Percentiles rank a stretch among this genome's conserved stretches.
Conservation (phyloP, 1,140 invertebrate genomes). For the Cyphomyrmex costatus region DNA sequence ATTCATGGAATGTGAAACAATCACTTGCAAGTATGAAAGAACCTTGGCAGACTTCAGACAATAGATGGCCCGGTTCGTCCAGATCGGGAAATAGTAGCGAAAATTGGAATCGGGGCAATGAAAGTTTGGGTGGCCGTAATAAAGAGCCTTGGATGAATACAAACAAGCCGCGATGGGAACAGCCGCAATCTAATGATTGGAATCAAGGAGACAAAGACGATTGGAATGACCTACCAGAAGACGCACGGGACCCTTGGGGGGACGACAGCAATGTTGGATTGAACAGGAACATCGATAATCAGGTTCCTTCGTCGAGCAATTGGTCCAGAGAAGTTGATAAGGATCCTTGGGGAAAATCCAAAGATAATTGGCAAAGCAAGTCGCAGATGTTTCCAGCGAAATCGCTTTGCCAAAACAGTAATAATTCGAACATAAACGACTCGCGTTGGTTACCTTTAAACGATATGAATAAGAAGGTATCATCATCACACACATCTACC, state of each 20-base stretch:
- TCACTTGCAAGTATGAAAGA: constrained; percentile 63
- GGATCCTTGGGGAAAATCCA: constrained; percentile 66
- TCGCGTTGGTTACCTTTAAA: constrained; percentile 69
- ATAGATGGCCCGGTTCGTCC: constrained; percentile 52
- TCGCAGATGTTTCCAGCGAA: constrained; percentile 54
- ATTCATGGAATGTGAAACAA: constrained; percentile 70
- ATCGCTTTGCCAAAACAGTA: constrained; percentile 64
- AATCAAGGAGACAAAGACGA: constrained; percentile 80
- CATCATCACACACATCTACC: background rate
- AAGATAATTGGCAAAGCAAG: constrained; percentile 74
- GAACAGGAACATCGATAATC: constrained; percentile 59
- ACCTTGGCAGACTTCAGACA: constrained; percentile 65
- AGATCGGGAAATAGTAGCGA: constrained; percentile 61
- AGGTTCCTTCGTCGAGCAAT: background rate
- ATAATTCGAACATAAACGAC: constrained; percentile 63
- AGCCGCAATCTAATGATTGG: constrained; percentile 63
- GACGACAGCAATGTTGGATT: constrained; percentile 76
- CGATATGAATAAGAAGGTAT: constrained; percentile 63
- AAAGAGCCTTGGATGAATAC: constrained; percentile 71
- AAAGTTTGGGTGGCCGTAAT: constrained; percentile 63
- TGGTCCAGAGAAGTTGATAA: constrained; percentile 65
- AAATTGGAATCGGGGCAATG: constrained; percentile 79
- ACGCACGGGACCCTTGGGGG: constrained; percentile 85
- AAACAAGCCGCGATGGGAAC: constrained; percentile 74
- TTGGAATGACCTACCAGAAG: constrained; percentile 84